phyloP scores from a whole-genome alignment of 1,140 invertebrate genomes.

The Orussus abietinus region DNA sequence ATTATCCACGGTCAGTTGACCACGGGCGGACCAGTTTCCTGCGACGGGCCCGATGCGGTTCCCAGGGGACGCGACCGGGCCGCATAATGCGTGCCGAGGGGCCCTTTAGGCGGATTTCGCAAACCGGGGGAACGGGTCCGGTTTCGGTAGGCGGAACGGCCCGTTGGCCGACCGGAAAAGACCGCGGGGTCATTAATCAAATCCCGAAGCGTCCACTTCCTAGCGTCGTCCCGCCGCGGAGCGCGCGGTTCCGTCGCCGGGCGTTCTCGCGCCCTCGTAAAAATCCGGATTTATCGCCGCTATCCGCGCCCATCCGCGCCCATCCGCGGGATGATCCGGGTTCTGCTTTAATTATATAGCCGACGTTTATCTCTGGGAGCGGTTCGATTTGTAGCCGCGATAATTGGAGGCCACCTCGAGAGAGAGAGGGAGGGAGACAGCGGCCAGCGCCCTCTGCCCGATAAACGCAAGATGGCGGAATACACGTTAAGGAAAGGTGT shows the following conservation, averaged over 20 bases:
- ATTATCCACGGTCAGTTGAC: conserved; percentile 22
- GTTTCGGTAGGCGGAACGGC: conserved; percentile 45
- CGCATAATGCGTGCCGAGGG: too few relatives aligned
- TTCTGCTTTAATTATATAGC: conserved; percentile 22
- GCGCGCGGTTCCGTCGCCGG: conserved; percentile 10
- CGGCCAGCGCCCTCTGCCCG: too few relatives aligned
- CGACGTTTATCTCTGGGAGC: too few relatives aligned
- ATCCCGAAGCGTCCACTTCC: conserved; percentile 18
- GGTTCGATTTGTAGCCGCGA: too few relatives aligned
- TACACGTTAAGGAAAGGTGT: too few relatives aligned
- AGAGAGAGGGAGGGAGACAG: too few relatives aligned
- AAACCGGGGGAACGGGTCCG: conserved; percentile 27
- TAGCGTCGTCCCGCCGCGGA: conserved; percentile 12
- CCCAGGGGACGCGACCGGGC: conserved; percentile 4
- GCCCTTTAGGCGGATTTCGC: conserved; percentile 4
- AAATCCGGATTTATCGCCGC: conserved; percentile 20
- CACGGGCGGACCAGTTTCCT: conserved; percentile 29
- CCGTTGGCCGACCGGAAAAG: conserved; percentile 26
- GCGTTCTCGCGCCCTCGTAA: conserved; percentile 18
- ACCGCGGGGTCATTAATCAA: conserved; percentile 38
- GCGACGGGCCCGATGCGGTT: conserved; percentile 19
- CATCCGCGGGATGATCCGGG: conserved; percentile 18
- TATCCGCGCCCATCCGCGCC: too few relatives aligned
- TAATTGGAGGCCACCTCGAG: too few relatives aligned
- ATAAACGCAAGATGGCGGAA: too few relatives aligned